phyloP scores from a whole-genome alignment of 2,888 invertebrate species.

The Tryphoninae sp. region DNA sequence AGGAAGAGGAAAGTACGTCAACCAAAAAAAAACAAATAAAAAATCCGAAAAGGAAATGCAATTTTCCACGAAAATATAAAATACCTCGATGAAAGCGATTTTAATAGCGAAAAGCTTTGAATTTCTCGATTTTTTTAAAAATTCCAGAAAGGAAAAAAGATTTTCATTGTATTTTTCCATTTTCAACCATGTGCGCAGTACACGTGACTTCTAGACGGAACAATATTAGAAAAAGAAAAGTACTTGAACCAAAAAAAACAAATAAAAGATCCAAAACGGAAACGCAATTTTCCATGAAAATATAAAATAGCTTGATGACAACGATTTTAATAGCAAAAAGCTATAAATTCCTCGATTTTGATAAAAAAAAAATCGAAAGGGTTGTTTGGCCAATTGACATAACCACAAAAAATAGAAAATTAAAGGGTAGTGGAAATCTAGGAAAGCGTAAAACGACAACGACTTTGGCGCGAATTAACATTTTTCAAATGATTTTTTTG shows the following conservation, averaged over 20 bases:
- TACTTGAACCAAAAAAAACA: conserved; percentile 13
- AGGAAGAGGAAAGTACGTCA: too few relatives aligned
- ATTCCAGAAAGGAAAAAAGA: too few relatives aligned
- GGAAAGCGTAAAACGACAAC: conserved; percentile 26
- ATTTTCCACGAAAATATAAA: conserved; percentile 69
- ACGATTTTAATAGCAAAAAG: conserved; percentile 12
- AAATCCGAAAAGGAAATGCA: conserved; percentile 37
- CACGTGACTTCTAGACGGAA: conserved; percentile 60
- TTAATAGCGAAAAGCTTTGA: conserved; percentile 13
- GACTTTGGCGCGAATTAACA: conserved; percentile 27
- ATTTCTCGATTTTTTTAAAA: conserved; percentile 10
- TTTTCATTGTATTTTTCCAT: too few relatives aligned
- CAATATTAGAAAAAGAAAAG: neutral
- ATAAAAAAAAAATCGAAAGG: conserved; percentile 36
- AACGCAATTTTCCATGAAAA: conserved; percentile 69
- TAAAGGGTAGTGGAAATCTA: conserved; percentile 28
- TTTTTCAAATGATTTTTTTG: too few relatives aligned
- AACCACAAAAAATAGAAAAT: conserved; percentile 4
- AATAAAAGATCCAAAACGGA: conserved; percentile 24
- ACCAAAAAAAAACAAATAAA: neutral
- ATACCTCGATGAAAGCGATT: conserved; percentile 1
- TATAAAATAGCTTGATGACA: conserved; percentile 43
- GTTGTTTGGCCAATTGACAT: neutral
- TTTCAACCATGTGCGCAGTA: conserved; percentile 72
- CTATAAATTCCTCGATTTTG: neutral